phyloP scores from a whole-genome alignment of 1,140 invertebrate species.

The Neomicropteryx cornuta region DNA sequence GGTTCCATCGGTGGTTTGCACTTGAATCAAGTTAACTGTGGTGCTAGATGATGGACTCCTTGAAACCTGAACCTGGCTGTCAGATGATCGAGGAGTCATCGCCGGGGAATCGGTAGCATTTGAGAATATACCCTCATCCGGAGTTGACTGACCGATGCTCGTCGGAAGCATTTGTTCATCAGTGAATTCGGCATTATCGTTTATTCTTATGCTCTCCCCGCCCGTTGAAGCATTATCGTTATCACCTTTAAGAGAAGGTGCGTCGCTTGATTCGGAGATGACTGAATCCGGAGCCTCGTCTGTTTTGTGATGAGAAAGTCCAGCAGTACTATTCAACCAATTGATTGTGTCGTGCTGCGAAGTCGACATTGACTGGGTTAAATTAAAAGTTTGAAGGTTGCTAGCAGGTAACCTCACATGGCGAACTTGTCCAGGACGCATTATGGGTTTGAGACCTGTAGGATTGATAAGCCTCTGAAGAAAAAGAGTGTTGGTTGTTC shows the following conservation, averaged over 20 bases:
- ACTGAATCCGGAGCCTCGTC: slow-evolving; percentile 11
- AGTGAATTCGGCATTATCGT: too few species aligned
- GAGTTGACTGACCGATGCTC: too few species aligned
- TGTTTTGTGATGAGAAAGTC: too few species aligned
- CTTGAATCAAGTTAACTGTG: slow-evolving; percentile 15
- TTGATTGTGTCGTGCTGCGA: too few species aligned
- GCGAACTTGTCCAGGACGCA: slow-evolving; percentile 30
- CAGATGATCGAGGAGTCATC: slow-evolving; percentile 7
- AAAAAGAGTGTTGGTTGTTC: slow-evolving; percentile 42
- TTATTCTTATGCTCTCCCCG: slow-evolving; percentile 9
- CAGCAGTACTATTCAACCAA: too few species aligned
- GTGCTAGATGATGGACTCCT: slow-evolving; percentile 1
- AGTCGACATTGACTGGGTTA: slow-evolving; percentile 20
- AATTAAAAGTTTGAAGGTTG: slow-evolving; percentile 35
- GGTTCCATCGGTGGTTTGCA: slow-evolving; percentile 13
- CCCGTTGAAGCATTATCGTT: slow-evolving; percentile 10
- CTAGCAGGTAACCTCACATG: slow-evolving; percentile 34
- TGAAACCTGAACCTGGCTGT: background rate
- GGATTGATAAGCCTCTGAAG: slow-evolving; percentile 32
- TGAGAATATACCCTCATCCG: slow-evolving; percentile 10
- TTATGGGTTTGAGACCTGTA: slow-evolving; percentile 33
- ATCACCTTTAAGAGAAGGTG: slow-evolving; percentile 13
- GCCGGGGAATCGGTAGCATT: slow-evolving; percentile 6
- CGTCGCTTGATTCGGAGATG: slow-evolving; percentile 12
- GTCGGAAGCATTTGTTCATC: too few species aligned